phyloP scores from a whole-genome alignment of 2,113 vertebrate genomes.

The Vimba vimba region DNA sequence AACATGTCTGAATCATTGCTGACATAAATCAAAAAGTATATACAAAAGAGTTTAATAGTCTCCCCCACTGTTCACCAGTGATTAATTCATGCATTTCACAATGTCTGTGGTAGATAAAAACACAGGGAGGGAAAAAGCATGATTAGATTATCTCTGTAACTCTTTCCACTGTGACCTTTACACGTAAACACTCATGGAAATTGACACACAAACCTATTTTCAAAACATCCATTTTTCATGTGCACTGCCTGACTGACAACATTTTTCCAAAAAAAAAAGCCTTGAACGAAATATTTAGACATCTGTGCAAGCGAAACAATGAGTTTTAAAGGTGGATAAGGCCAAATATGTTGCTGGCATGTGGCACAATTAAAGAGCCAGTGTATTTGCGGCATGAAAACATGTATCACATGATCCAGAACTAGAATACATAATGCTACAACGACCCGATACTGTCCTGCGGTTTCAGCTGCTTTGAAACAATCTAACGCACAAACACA shows the following conservation, averaged over 20 bases:
- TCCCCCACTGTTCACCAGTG: neutral
- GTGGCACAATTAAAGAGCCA: neutral
- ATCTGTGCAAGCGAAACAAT: neutral
- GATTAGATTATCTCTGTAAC: constrained; percentile 25
- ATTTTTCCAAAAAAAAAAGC: neutral
- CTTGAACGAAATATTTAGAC: neutral
- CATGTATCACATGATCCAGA: neutral
- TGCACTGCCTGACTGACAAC: neutral
- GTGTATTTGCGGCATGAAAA: neutral
- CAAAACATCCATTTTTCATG: neutral
- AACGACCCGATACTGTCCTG: neutral
- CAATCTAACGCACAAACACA: constrained; percentile 28
- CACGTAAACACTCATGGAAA: neutral
- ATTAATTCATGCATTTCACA: constrained; percentile 21
- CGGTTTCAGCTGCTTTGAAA: neutral
- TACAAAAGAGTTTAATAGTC: neutral
- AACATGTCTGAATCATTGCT: neutral
- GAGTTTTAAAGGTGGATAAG: neutral
- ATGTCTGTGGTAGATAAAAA: constrained; percentile 1
- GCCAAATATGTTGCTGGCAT: neutral
- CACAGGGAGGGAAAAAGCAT: neutral
- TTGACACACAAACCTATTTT: neutral
- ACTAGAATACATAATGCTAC: neutral
- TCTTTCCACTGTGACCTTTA: constrained; percentile 19
- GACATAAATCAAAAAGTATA: neutral